Evolutionary conservation across 2,888 invertebrate species (phyloP), one percentile per base, ranked within the genome.

Genomic region (Phalera bucephala): DNA sequence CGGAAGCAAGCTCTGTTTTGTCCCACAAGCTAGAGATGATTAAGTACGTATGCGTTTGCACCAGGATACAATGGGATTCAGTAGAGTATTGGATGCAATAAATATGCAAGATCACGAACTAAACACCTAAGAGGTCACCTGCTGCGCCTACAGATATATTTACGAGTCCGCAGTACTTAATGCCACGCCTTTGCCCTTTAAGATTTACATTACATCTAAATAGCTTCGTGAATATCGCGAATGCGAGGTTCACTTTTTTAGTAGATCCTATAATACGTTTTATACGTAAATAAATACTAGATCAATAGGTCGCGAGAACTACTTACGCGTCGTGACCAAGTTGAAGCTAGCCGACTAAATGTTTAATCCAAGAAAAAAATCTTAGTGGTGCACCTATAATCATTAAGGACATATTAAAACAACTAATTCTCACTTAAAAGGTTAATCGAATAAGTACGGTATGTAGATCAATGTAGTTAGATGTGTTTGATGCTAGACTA

Each of bases 131-230:
- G 78, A 80, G 83, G 83, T 86, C 79, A 79, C 83, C 84, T 75
- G 85, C 84, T 86, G 85, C 65, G 83, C 73, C 74, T 73, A 76
- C 77, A 80, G 79, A 85, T 78, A 77, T 77, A 80, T 82, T 85
- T 80, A 84, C 75, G 72, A 77, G 58, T 40, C 36, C 49, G 35
- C 52, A 62, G 68, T 71, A 74, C 59, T 68, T 69, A 72, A 67
- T 60, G 65, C 75, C 80, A 77, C 83, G 83, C 85, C 82, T 80
- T 64, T 81, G 78, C 86, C 82, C 83, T 85, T 85, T 86, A 69
- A 63, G 66, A 79, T 80, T 80, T 79, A 81, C 73, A 71, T 75
- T 70, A 75, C 70, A 71, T 71, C 72, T 72, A 75, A 81, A 83
- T 77, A 75, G 71, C 72, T 73, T 67, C 73, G 73, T 72, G 70